Evolutionary conservation across 2,888 invertebrate genomes (phyloP), one percentile per base, ranked within the genome.

Genomic region (Prosopocoilus inquinatus): DNA sequence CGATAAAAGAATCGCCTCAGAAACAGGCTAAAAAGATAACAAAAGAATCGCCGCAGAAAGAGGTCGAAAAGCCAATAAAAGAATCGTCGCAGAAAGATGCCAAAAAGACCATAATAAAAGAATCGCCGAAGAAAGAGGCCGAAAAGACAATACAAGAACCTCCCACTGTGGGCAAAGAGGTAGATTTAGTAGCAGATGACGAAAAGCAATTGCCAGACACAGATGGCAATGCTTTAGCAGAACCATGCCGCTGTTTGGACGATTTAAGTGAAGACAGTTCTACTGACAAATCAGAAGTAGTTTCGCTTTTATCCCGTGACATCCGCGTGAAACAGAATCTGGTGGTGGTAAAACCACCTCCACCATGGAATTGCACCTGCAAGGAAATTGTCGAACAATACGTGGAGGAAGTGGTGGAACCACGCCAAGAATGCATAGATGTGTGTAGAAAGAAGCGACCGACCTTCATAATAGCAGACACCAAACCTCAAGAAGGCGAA

Each of bases 381-480:
- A 52, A 57, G 32, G 38, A 53, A 9, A 53, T 57, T 34, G 53
- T 57, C 13, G 20, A 28, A 7, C 50, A 51, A 9, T 39, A 50
- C 13, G 49, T 36, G n/a, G 32, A 51, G 8, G 52, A 52, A 36
- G 12, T 38, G 38, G 32, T 16, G 9, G 47, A 50, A 34, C 16
- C 28, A 45, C 43, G 16, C 11, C 3, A 41, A 9, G 41, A 41
- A 41, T 41, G 41, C 41, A 8, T 15, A n/a, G 41, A 16, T 3
- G 16, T 13, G n/a, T 45, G 46, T 8, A 33, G 35, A 5, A 52
- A 52, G 11, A 20, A 28, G 33, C 48, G 53, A 57, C 45, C 52
- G 7, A 48, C 58, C 13, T 61, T 61, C 53, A 57, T 68, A 7
- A 62, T 69, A 35, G 59, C 62, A 2, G 68, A 68, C 7, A 49